Evolutionary conservation across 2,888 invertebrate species (phyloP).

Genomic region (Leuctra nigra): DNA sequence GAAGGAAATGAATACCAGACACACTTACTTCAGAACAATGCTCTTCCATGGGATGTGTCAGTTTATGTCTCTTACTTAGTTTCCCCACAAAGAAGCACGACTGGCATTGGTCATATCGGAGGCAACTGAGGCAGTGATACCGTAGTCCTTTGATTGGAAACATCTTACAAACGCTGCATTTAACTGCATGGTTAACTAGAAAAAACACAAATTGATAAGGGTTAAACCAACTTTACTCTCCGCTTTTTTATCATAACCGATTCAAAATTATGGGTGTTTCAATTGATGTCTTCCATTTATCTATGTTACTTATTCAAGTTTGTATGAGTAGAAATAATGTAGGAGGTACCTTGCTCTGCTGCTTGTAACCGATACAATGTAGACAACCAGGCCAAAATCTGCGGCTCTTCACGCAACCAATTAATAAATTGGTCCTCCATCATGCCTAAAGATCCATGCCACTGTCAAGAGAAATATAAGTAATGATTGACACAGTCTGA

Average conservation of each 20-base stretch:
- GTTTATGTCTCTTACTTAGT: constrained; percentile 53
- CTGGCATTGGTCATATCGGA: constrained; percentile 60
- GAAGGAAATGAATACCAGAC: too few species aligned
- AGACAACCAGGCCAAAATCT: constrained; percentile 57
- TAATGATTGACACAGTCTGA: too few species aligned
- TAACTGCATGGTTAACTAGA: constrained; percentile 50
- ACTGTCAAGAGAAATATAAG: constrained; percentile 42
- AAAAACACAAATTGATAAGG: too few species aligned
- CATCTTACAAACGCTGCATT: constrained; percentile 54
- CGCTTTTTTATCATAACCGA: too few species aligned
- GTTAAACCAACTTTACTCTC: too few species aligned
- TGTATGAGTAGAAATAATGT: not conserved
- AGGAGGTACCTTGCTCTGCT: constrained; percentile 48
- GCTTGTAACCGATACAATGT: constrained; percentile 54
- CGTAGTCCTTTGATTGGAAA: constrained; percentile 52
- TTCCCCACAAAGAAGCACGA: constrained; percentile 58
- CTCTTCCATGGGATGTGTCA: constrained; percentile 58
- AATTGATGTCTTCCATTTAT: too few species aligned
- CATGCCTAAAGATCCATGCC: constrained; percentile 62
- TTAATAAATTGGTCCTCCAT: constrained; percentile 57
- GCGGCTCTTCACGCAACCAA: constrained; percentile 61
- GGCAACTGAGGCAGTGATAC: constrained; percentile 58
- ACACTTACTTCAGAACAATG: constrained; percentile 35
- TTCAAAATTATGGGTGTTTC: too few species aligned
- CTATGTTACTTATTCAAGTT: too few species aligned